Percentiles rank a stretch among this genome's conserved stretches.
These are phyloP conservation scores for Stichodactyla mertensii DNA, from an alignment of 64 coral and sea anemone species.

Conservation along the genomic window DNA sequence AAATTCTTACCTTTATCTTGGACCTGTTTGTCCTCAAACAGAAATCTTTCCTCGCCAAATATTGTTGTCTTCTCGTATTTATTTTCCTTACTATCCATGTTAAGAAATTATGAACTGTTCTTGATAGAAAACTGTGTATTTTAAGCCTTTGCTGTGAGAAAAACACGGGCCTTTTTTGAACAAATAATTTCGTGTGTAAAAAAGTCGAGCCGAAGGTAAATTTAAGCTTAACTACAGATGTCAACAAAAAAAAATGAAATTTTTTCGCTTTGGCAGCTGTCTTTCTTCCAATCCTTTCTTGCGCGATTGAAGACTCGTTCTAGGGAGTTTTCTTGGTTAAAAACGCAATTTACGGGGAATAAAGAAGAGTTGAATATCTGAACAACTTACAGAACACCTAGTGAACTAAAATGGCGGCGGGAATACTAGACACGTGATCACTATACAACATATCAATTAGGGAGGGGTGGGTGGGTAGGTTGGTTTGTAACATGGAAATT, in stretches of 20 bases:
- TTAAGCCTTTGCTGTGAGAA: background rate
- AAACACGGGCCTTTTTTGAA: background rate
- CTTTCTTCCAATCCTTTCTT: background rate
- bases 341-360: background rate
- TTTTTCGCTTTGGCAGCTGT: background rate
- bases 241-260: background rate
- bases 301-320: background rate
- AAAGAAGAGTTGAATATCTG: background rate
- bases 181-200: no score
- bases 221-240: no score
- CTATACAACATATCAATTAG: background rate
- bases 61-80: background rate
- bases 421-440: background rate
- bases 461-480: background rate
- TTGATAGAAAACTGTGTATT: background rate
- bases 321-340: background rate
- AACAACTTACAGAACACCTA: background rate
- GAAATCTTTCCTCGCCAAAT: background rate
- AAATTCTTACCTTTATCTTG: background rate
- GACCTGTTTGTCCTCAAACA: background rate
- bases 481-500: background rate
- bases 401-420: background rate
- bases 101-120: background rate
- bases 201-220: background rate
- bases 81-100: background rate